Conservation (phyloP, 1,140 invertebrate genomes). For the Dendrolimus punctatus region DNA sequence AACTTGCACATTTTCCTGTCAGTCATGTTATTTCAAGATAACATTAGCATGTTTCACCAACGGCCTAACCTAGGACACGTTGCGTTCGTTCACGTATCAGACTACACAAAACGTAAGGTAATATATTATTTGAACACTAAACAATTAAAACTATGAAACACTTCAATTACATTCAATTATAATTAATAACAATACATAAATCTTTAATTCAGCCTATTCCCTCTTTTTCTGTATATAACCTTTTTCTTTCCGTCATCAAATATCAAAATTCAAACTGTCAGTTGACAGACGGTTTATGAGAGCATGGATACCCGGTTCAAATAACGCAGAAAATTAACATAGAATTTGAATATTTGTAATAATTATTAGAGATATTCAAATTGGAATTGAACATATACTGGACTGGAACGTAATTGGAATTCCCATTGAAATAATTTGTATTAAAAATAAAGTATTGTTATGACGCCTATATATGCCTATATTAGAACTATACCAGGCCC, state of each 20-base stretch:
- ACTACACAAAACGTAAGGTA: constrained; percentile 26
- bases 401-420: no score
- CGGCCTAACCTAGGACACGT: constrained; percentile 69
- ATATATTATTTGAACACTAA: constrained; percentile 22
- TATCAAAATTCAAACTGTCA: constrained; percentile 54
- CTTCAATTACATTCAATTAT: constrained; percentile 32
- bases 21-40: constrained; percentile 61
- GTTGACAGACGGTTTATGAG: constrained; percentile 26
- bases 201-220: constrained; percentile 54
- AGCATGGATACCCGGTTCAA: constrained; percentile 14
- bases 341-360: no score
- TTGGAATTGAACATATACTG: no score
- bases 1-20: constrained; percentile 70
- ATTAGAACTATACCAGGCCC: no score
- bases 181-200: constrained; percentile 32
- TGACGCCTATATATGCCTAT: no score
- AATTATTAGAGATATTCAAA: no score
- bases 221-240: constrained; percentile 67
- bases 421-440: no score
- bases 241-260: constrained; percentile 70
- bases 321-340: not conserved
- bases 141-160: constrained; percentile 21
- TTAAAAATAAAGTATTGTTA: no score
- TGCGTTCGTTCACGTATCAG: constrained; percentile 38
- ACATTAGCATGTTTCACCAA: constrained; percentile 65